Evolutionary conservation across 2,797 vertebrate species (phyloP), one percentile per base, ranked within the genome.

Genomic region (Ficedula albicollis): DNA sequence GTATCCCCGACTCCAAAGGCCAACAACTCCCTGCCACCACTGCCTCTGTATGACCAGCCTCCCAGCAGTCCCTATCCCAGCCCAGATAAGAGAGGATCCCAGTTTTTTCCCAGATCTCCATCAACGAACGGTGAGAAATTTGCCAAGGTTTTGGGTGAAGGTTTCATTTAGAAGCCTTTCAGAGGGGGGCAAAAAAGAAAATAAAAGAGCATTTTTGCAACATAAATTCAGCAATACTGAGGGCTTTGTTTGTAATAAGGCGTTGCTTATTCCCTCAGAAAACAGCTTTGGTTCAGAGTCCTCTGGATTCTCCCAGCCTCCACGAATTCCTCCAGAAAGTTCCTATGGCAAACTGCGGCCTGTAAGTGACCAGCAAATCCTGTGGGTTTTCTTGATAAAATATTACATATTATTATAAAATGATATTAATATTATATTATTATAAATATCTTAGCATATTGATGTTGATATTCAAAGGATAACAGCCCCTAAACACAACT

Each of bases 11-110:
- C 98, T 62, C 97, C 98, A 22, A 99, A 99, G 98, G 95, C 98
- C 10, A 98, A 98, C 6, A 97, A 98, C 6, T 96, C 98, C 48
- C 98, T 99, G 76, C 99, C 99, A 6, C 99, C 98, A 6, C 98
- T 99, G 95, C 99, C 99, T 0, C 97, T 99, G 26, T 99, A 99
- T 0, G 99, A 99, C 97, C 99, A 99, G 97, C 99, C 99, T 79
- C 98, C 99, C 67, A 97, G 98, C 96, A 99, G 99, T 94, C 98
- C 99, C 54, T 99, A 98, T 96, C 98, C 98, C 94, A 99, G 98
- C 90, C 99, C 99, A 0, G 99, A 99, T 66, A 98, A 98, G 87
- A 98, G 98, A 90, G 98, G 98, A 11, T 98, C 98, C 12, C 98
- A 98, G 77, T 98, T 98, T 87, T 99, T 99, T 59, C 98, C 99